Percentiles rank a stretch among this genome's conserved stretches.
These are phyloP conservation scores for Rallus limicola DNA, from an alignment of 2,113 vertebrate species.

Conservation along the genomic window DNA sequence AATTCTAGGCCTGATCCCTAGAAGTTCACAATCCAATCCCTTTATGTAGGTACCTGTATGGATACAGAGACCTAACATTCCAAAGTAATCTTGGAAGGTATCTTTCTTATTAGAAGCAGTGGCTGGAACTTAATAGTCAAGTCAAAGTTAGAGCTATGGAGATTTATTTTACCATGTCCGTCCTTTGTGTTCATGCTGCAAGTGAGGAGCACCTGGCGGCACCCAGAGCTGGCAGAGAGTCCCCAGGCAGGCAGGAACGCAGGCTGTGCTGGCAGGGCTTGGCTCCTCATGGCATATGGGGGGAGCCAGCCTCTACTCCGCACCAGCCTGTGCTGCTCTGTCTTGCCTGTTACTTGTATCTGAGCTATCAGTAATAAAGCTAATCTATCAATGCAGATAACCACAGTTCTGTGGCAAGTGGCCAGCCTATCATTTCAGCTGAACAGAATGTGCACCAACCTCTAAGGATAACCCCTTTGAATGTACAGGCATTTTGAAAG, in stretches of 20 bases:
- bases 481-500: background rate
- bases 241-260: accelerated
- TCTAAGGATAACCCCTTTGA: background rate
- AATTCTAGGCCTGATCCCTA: background rate
- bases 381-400: background rate
- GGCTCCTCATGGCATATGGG: accelerated
- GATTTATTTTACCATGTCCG: background rate
- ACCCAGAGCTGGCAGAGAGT: background rate
- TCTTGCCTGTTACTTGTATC: accelerated
- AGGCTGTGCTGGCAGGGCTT: background rate
- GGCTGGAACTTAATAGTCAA: background rate
- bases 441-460: background rate
- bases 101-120: background rate
- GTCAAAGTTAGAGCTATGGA: background rate
- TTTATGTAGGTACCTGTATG: accelerated
- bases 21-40: background rate
- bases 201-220: background rate
- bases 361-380: background rate
- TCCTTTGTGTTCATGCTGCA: background rate
- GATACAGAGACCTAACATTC: background rate
- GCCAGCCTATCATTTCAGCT: background rate
- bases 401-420: background rate
- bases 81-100: background rate
- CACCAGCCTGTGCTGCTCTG: background rate
- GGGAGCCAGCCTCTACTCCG: background rate